phyloP scores from a whole-genome alignment of 2,888 invertebrate genomes.

The Oligia latruncula region DNA sequence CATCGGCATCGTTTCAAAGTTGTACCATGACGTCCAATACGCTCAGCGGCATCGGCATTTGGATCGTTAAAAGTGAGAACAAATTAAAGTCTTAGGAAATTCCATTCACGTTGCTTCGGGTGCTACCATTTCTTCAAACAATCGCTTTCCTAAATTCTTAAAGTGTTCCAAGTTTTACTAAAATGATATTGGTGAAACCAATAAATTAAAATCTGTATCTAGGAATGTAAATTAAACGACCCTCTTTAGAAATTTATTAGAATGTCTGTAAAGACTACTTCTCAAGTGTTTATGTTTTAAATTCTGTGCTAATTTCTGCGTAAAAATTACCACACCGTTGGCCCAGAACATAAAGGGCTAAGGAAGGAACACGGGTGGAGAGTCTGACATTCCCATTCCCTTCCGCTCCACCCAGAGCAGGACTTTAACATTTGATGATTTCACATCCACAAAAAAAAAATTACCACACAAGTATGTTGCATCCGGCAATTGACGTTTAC shows the following conservation, averaged over 20 bases:
- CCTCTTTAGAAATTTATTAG: conserved; percentile 4
- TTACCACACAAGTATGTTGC: no score
- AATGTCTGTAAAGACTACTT: background rate
- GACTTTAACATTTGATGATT: no score
- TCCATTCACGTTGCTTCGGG: conserved; percentile 25
- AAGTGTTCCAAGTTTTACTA: conserved; percentile 37
- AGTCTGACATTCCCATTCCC: no score
- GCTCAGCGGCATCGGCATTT: no score
- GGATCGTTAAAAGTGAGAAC: background rate
- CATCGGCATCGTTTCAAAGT: no score
- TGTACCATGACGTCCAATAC: no score
- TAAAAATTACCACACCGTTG: background rate
- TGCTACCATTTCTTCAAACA: conserved; percentile 23
- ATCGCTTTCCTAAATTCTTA: conserved; percentile 31
- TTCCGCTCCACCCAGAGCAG: no score
- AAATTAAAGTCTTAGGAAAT: conserved; percentile 31
- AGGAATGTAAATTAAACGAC: conserved; percentile 23
- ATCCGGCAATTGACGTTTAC: no score
- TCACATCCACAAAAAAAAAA: no score
- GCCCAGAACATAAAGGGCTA: no score
- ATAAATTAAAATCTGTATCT: conserved; percentile 38
- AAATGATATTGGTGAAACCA: conserved; percentile 23
- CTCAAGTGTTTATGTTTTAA: background rate
- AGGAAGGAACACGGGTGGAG: no score
- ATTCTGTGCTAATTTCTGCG: background rate